These are phyloP conservation scores for Aricia agestis DNA, from an alignment of 1,140 invertebrate species.

Conservation along the genomic window DNA sequence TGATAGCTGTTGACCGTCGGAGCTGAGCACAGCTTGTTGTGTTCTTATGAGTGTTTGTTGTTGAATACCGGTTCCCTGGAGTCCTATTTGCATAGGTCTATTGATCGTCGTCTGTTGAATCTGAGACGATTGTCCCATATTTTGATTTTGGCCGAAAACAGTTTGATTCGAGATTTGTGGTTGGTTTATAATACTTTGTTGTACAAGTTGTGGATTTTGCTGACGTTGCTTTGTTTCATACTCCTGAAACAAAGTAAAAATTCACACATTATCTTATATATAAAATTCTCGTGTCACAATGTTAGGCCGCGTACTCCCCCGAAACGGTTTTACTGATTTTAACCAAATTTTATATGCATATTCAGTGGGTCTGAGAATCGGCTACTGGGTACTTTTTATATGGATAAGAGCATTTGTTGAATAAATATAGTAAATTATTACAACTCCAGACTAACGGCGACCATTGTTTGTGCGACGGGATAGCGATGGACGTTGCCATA, in stretches of 20 bases:
- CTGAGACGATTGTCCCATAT: conserved; percentile 52
- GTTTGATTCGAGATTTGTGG: conserved; percentile 66
- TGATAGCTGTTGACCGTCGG: conserved; percentile 55
- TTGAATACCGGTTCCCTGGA: conserved; percentile 50
- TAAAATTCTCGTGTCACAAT: too few relatives aligned
- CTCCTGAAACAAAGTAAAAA: conserved; percentile 58
- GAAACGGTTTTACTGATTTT: too few relatives aligned
- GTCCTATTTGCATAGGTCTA: conserved; percentile 60
- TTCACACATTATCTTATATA: too few relatives aligned
- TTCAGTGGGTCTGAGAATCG: too few relatives aligned
- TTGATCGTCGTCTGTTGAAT: conserved; percentile 60
- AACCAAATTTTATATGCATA: too few relatives aligned
- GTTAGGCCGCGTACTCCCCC: too few relatives aligned
- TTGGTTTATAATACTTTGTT: conserved; percentile 64
- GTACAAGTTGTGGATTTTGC: conserved; percentile 62
- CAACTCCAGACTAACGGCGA: too few relatives aligned
- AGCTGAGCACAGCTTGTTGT: conserved; percentile 55
- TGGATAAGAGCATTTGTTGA: too few relatives aligned
- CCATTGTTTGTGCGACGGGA: too few relatives aligned
- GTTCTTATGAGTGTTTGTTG: conserved; percentile 62
- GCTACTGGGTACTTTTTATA: too few relatives aligned
- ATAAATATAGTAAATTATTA: too few relatives aligned
- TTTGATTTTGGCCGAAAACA: conserved; percentile 63
- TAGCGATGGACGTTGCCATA: too few relatives aligned
- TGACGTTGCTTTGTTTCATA: conserved; percentile 77